Evolutionary conservation across 2,888 invertebrate species (phyloP).

Genomic region (Drosophila austrosaltans): DNA sequence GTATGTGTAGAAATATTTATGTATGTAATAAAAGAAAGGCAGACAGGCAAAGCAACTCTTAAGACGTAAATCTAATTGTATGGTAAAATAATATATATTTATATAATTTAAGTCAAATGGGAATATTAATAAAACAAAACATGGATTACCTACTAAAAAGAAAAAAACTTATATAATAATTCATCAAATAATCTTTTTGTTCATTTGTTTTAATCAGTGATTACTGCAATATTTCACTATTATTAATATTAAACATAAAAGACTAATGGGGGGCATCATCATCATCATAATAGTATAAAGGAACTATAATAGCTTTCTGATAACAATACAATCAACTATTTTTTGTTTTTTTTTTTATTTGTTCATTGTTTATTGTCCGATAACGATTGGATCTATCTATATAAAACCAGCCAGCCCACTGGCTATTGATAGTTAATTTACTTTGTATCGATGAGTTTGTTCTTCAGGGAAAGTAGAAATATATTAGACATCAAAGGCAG

Average conservation of each 20-base stretch:
- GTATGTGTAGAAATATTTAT: constrained; percentile 37
- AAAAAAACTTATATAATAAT: constrained; percentile 49
- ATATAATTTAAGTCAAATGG: constrained; percentile 72
- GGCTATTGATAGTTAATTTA: background rate
- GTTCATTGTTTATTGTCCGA: background rate
- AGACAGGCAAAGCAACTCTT: constrained; percentile 75
- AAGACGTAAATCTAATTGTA: constrained; percentile 77
- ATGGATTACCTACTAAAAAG: constrained; percentile 50
- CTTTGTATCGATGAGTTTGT: background rate
- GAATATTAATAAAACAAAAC: constrained; percentile 74
- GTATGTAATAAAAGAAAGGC: constrained; percentile 54
- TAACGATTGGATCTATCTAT: background rate
- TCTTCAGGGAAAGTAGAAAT: too few species aligned
- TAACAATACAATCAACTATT: background rate
- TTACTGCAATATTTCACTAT: too few species aligned
- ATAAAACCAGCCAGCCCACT: too few species aligned
- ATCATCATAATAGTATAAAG: background rate
- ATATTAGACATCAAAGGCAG: too few species aligned
- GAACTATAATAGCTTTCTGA: background rate
- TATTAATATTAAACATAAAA: background rate
- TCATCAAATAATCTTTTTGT: background rate
- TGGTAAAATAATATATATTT: constrained; percentile 62
- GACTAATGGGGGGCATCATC: background rate
- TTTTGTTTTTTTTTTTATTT: background rate
- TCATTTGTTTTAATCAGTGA: background rate